Conservation (phyloP, 2,797 vertebrate species). For the Naso thynnoides region DNA sequence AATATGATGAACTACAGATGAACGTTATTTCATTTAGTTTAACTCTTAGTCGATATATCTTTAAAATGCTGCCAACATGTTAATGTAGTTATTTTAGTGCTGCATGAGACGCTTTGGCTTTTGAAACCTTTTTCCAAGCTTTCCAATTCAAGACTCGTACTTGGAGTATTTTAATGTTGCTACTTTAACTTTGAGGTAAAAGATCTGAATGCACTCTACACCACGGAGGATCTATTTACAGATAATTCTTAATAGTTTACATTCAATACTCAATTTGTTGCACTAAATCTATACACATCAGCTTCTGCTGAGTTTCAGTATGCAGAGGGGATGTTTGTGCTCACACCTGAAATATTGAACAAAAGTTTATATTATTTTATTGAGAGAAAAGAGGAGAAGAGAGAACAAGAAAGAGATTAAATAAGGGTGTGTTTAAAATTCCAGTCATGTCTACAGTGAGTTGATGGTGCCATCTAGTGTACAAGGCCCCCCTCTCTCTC, state of each 20-base stretch:
- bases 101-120: too few relatives aligned
- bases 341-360: conserved; percentile 16
- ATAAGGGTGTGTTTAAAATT: conserved; percentile 49
- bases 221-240: too few relatives aligned
- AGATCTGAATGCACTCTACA: too few relatives aligned
- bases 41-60: too few relatives aligned
- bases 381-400: background rate
- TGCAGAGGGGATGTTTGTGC: background rate
- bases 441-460: conserved; percentile 47
- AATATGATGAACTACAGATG: background rate
- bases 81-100: background rate
- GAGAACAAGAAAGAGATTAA: background rate
- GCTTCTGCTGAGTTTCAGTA: background rate
- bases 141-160: too few relatives aligned
- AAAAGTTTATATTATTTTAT: background rate
- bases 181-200: background rate
- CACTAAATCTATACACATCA: background rate
- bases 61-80: background rate
- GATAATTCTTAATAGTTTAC: background rate
- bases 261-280: background rate
- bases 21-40: too few relatives aligned
- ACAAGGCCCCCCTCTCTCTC: background rate
- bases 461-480: conserved; percentile 78
- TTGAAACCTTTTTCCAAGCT: background rate
- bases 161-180: background rate